Base-by-base conservation (phyloP, 2,888 invertebrate species). In the Cylloceria caligata region DNA sequence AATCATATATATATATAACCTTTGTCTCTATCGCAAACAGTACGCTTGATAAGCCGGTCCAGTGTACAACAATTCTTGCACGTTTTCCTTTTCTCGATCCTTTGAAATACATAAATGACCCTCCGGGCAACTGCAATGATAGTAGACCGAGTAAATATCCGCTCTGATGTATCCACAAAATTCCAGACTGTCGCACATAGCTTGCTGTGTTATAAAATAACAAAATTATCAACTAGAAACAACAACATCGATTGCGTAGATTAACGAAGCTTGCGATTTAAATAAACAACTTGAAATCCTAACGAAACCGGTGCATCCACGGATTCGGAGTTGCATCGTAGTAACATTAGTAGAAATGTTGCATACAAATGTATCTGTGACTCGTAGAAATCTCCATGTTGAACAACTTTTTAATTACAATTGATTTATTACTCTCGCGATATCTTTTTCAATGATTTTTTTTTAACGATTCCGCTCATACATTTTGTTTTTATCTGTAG, bases 131-230 rank as follows among this genome's bases (percentile, higher is more conserved):
- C 94, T 92, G 83, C 96, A 96, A 6, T 93, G 94, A 87, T 95
- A 95, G 88, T 95, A 95, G 13, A 95, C 92, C 6, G 95, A 94
- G 80, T 94, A 94, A 7, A 94, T 89, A 85, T 95, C 95, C n/a
- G 93, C 90, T 86, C 94, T 93, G 7, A 95, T 94, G 80, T 94
- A 93, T 0, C 96, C 96, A 87, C 96, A 96, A 86, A 94, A 94
- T 45, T 95, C 95, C 0, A 93, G 93, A 0, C 93, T 90, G 19
- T 93, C 92, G 87, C 96, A 96, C 45, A 93, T 90, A 5, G 93
- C 93, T 80, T 95, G 90, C 87, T 94, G 91, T 36, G 1, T 64
- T 36, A 5, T 3, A 34, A 55, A 42, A 45, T 45, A 27, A 69
- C n/a, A n/a, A 64, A 67, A 39, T 47, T 19, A 36, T 19, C 30